Conservation (phyloP, 1,140 invertebrate species). For the Magallana ariakensis region DNA sequence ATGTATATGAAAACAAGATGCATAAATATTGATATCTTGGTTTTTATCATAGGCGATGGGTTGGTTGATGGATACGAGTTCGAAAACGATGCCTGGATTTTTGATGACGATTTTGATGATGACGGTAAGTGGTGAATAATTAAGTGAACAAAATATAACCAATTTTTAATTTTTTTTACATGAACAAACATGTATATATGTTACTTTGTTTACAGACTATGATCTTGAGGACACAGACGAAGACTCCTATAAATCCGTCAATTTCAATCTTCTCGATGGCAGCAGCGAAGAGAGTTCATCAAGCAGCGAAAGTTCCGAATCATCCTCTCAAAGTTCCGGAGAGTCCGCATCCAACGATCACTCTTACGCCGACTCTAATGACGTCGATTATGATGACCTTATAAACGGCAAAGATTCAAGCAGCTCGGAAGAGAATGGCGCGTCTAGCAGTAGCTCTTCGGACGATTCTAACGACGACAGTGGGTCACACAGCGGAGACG, state of each 20-base stretch:
- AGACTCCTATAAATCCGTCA: constrained; percentile 11
- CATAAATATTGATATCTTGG: background rate
- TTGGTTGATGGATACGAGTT: constrained; percentile 9
- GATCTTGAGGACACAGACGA: background rate
- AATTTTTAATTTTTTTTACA: too few species aligned
- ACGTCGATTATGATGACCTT: background rate
- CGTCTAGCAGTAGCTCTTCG: too few species aligned
- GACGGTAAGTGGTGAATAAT: background rate
- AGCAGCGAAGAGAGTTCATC: background rate
- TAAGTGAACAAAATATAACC: too few species aligned
- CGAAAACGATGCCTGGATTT: constrained; percentile 36
- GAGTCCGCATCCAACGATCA: background rate
- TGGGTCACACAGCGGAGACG: background rate
- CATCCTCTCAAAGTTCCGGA: background rate
- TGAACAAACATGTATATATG: too few species aligned
- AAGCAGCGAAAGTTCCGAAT: background rate
- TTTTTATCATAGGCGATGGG: constrained; percentile 13
- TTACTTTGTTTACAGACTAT: background rate
- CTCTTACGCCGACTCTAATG: background rate
- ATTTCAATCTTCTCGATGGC: background rate
- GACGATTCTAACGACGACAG: background rate
- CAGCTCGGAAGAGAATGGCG: background rate
- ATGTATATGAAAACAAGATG: background rate
- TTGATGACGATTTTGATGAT: constrained; percentile 40
- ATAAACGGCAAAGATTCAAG: background rate